These are phyloP conservation scores for Oxygymnocypris stewartii DNA, from an alignment of 2,113 vertebrate species.

Conservation along the genomic window DNA sequence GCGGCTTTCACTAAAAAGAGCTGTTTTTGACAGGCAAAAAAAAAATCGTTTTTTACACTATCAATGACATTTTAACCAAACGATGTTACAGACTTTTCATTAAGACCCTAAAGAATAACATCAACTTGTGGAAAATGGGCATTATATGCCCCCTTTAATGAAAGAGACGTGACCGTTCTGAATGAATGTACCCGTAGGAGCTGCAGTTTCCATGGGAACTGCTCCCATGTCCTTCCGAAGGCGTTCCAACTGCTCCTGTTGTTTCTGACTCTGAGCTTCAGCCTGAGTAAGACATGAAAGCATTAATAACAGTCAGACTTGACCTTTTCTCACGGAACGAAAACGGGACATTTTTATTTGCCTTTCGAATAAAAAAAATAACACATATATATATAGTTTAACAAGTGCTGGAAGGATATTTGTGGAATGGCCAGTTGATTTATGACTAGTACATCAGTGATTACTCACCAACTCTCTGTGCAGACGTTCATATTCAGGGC, in stretches of 20 bases:
- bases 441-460: slow-evolving; percentile 9
- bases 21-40: too few relatives aligned
- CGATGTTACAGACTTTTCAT: too few relatives aligned
- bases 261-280: slow-evolving; percentile 78
- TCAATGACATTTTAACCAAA: too few relatives aligned
- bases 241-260: slow-evolving; percentile 85
- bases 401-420: not conserved
- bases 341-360: not conserved
- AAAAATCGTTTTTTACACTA: too few relatives aligned
- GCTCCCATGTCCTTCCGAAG: slow-evolving; percentile 86
- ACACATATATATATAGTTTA: not conserved
- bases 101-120: too few relatives aligned
- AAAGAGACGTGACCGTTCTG: not conserved
- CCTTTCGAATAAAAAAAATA: not conserved
- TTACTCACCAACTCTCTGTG: slow-evolving; percentile 82
- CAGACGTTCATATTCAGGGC: slow-evolving; percentile 90
- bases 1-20: too few relatives aligned
- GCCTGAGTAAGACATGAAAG: slow-evolving; percentile 68
- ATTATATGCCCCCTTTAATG: not conserved
- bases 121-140: too few relatives aligned
- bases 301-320: not conserved
- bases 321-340: not conserved
- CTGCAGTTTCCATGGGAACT: slow-evolving; percentile 71
- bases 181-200: slow-evolving; percentile 72
- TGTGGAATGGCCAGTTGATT: not conserved